These are phyloP conservation scores for Thyatira batis DNA, from an alignment of 2,888 invertebrate species.

Conservation along the genomic window DNA sequence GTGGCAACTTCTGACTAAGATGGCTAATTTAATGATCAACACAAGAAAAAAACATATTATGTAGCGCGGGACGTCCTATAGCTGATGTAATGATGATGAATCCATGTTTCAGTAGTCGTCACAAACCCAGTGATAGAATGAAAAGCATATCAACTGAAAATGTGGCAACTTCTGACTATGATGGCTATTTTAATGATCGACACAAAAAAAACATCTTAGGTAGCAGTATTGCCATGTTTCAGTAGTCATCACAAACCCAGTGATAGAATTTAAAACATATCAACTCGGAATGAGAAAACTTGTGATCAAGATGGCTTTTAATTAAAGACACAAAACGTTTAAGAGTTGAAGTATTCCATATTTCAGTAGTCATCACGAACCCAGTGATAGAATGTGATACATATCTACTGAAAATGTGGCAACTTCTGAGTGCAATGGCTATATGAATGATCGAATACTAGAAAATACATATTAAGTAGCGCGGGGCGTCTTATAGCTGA, in stretches of 20 bases:
- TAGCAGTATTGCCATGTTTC: too few relatives aligned
- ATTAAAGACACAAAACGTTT: constrained; percentile 1
- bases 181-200: too few relatives aligned
- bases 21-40: too few relatives aligned
- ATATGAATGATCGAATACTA: background rate
- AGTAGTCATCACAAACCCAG: constrained; percentile 24
- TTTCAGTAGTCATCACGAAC: constrained; percentile 13
- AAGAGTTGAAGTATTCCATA: background rate
- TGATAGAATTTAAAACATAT: constrained; percentile 22
- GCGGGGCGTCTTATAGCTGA: too few relatives aligned
- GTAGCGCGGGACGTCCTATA: too few relatives aligned
- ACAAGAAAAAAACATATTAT: too few relatives aligned
- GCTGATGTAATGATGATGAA: too few relatives aligned
- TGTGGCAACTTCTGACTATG: constrained; percentile 18
- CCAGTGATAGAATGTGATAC: constrained; percentile 28
- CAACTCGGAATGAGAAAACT: constrained; percentile 21
- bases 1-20: constrained; percentile 7
- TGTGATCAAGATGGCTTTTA: constrained; percentile 3
- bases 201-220: too few relatives aligned
- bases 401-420: constrained; percentile 14
- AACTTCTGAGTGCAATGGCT: background rate
- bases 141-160: constrained; percentile 32
- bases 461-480: too few relatives aligned
- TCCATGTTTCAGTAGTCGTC: constrained; percentile 15
- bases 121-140: constrained; percentile 24